Evolutionary conservation across 2,113 vertebrate species (phyloP).

Genomic region (Anhinga rufa): DNA sequence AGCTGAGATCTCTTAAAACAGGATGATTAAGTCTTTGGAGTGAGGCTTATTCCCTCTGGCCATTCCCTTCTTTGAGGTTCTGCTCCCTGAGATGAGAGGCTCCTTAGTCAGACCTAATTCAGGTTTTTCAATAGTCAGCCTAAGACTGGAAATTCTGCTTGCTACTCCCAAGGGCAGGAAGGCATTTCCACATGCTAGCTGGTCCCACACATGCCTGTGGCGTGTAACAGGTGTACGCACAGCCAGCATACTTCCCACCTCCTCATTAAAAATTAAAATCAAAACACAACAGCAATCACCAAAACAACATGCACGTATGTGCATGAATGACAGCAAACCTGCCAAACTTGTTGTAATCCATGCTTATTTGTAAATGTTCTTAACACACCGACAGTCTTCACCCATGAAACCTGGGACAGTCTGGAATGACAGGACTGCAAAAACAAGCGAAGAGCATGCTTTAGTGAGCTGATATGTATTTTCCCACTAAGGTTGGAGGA

Average conservation of each 20-base stretch:
- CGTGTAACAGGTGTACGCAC: background rate
- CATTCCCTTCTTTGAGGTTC: background rate
- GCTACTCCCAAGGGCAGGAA: background rate
- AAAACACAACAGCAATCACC: background rate
- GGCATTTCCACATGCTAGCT: background rate
- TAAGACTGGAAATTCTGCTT: background rate
- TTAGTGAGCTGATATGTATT: background rate
- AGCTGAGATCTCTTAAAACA: background rate
- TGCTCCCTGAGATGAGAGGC: background rate
- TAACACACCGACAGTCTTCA: background rate
- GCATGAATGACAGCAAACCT: background rate
- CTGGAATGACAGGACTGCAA: background rate
- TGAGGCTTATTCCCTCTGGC: background rate
- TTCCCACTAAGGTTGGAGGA: background rate
- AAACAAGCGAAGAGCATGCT: background rate
- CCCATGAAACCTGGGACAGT: background rate
- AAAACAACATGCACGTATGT: background rate
- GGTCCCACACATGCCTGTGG: background rate
- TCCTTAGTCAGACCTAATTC: background rate
- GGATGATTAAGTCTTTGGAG: background rate
- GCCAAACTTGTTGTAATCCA: background rate
- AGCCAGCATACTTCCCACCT: background rate
- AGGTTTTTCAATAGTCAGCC: background rate
- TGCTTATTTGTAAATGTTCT: background rate
- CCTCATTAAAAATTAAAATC: background rate